A percentile compares a stretch with the other conserved stretches of the same genome.
These are phyloP conservation scores for Drosophila antonietae DNA, from an alignment of 2,888 invertebrate species.

Conservation along the genomic window DNA sequence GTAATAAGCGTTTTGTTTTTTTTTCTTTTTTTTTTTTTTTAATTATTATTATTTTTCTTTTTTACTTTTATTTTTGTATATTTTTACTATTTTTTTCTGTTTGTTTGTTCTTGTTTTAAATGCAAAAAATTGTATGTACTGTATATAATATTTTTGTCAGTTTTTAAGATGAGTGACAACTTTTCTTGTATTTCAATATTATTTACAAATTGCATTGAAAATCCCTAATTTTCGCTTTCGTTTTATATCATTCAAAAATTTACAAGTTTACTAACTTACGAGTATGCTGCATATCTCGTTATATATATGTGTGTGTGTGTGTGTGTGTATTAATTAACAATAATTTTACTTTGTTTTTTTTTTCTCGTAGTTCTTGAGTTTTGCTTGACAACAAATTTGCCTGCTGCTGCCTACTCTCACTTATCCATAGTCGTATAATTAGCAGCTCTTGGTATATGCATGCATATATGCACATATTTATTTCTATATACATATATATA, in stretches of 20 bases:
- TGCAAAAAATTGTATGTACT: conserved; percentile 71
- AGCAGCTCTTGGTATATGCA: conserved; percentile 45
- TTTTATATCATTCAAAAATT: conserved; percentile 30
- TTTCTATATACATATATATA: conserved; percentile 35
- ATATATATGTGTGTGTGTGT: conserved; percentile 9
- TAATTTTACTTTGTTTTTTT: conserved; percentile 29
- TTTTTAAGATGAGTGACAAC: conserved; percentile 35
- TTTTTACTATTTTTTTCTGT: conserved; percentile 68
- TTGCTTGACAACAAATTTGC: conserved; percentile 13
- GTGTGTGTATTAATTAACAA: conserved; percentile 39
- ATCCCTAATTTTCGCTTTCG: conserved; percentile 46
- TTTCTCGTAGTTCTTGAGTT: conserved; percentile 29
- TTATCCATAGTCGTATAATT: conserved; percentile 41
- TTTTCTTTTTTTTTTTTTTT: conserved; percentile 60
- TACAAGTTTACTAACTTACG: conserved; percentile 41
- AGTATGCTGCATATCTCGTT: conserved; percentile 15
- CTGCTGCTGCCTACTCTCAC: conserved; percentile 24
- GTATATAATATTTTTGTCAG: conserved; percentile 47
- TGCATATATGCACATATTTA: conserved; percentile 15
- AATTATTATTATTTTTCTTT: conserved; percentile 6
- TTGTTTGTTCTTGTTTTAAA: conserved; percentile 60
- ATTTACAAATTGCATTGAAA: conserved; percentile 58
- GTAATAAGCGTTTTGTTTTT: conserved; percentile 75
- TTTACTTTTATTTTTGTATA: conserved; percentile 56
- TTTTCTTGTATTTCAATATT: conserved; percentile 27